These are phyloP conservation scores for Trilocha varians DNA, from an alignment of 2,888 invertebrate species.

Conservation along the genomic window DNA sequence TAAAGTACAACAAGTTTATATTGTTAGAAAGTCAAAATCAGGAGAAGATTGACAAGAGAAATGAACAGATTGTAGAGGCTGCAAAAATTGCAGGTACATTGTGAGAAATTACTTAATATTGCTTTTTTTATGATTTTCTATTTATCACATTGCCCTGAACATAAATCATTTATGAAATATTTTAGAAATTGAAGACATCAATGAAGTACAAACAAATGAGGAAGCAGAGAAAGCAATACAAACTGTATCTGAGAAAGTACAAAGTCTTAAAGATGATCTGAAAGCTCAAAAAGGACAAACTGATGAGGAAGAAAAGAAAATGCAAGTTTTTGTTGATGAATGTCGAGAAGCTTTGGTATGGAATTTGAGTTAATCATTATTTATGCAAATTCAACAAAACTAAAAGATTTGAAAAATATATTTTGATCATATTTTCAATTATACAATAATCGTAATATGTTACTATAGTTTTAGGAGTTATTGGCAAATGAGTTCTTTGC, in stretches of 20 bases:
- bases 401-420: too few relatives aligned
- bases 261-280: conserved; percentile 38
- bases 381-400: too few relatives aligned
- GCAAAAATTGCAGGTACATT: conserved; percentile 47
- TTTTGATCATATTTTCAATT: too few relatives aligned
- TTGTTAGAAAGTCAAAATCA: conserved; percentile 62
- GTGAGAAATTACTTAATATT: neutral
- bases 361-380: conserved; percentile 4
- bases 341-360: conserved; percentile 51
- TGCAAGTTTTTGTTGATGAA: conserved; percentile 51
- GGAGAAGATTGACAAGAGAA: conserved; percentile 55
- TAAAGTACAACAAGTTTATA: conserved; percentile 54
- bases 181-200: conserved; percentile 39
- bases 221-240: conserved; percentile 41
- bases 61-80: conserved; percentile 47
- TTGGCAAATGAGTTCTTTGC: neutral
- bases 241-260: conserved; percentile 40
- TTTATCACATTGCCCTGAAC: too few relatives aligned
- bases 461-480: neutral
- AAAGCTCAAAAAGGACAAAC: conserved; percentile 40
- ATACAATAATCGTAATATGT: neutral
- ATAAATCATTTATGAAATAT: neutral
- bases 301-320: conserved; percentile 50
- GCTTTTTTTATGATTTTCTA: too few relatives aligned
- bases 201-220: conserved; percentile 38